Evolutionary conservation across 2,113 vertebrate species (phyloP), one percentile per base, ranked within the genome.

Genomic region (Aphyosemion australe): DNA sequence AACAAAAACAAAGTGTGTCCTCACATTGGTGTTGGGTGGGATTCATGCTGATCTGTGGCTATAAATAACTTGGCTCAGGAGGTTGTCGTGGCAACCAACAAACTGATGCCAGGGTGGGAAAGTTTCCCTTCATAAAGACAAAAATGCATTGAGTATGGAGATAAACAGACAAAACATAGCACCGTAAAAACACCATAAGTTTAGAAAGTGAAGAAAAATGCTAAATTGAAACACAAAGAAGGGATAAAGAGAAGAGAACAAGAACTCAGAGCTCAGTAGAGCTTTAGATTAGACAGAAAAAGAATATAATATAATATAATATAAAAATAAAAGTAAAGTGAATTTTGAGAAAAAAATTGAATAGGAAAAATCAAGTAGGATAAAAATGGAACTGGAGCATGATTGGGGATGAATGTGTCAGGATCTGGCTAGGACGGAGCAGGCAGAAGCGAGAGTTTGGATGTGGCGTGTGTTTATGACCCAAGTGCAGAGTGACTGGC

Each of bases 21-120:
- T 65, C 55, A 71, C 34, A 47, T 26, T 57, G 65, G 48, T 66
- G 58, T 74, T 69, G 67, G 70, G 63, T 47, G 69, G 79, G 63
- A 81, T 64, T 70, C 81, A 65, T 63, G 69, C 77, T 75, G 75
- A 81, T 83, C 79, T 43, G 68, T 54, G 56, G 75, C 89, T 89
- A 90, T 82, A 85, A 89, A 90, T 90, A 90, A 73, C 89, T 74
- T 66, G 68, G 74, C 79, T 78, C 54, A 11, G 65, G 66, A 41
- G 82, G 87, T 90, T 89, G 87, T 76, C 83, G 13, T 85, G 66
- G 82, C 74, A 89, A 90, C 89, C 89, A 85, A 78, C 77, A 90
- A 90, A 87, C 82, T 69, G 82, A 89, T 87, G 85, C 79, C 84
- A 87, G 72, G 74, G 57, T 79, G 71, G 64, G 69, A 84, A 74